A percentile compares a stretch with the other conserved stretches of the same genome.
phyloP scores from a whole-genome alignment of 2,888 invertebrate genomes.

The Xestobium rufovillosum region DNA sequence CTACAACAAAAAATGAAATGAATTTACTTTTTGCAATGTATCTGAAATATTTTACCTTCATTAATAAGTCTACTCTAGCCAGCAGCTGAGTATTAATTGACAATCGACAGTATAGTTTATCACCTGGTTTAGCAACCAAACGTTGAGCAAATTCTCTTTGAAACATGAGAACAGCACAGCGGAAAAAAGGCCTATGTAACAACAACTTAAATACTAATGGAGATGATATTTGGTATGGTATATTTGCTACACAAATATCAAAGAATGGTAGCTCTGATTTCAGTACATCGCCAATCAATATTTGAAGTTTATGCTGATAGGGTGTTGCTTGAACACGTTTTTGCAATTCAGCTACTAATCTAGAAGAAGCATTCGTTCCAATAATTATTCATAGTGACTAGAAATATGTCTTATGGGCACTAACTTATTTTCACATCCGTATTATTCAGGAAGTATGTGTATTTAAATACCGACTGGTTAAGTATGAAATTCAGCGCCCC shows the following conservation, averaged over 20 bases:
- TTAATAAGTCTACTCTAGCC: constrained; percentile 89
- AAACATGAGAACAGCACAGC: constrained; percentile 98
- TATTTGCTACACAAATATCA: constrained; percentile 96
- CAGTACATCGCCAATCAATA: constrained; percentile 89
- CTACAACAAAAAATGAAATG: constrained; percentile 41
- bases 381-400: neutral
- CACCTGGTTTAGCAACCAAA: constrained; percentile 93
- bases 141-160: constrained; percentile 98
- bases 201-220: constrained; percentile 93
- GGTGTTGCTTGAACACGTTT: constrained; percentile 91
- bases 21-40: no score
- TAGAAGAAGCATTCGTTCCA: no score
- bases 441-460: no score
- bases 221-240: constrained; percentile 97
- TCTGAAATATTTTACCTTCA: constrained; percentile 90
- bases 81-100: constrained; percentile 95
- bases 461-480: no score
- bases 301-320: constrained; percentile 81
- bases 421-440: no score
- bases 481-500: no score
- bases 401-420: no score
- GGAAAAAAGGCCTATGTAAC: constrained; percentile 72
- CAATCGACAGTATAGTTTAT: constrained; percentile 91
- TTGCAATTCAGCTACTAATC: constrained; percentile 93
- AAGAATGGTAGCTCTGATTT: constrained; percentile 94